These are phyloP conservation scores for Rugalucina vietnamica DNA, from an alignment of 2,888 invertebrate species.

Conservation along the genomic window DNA sequence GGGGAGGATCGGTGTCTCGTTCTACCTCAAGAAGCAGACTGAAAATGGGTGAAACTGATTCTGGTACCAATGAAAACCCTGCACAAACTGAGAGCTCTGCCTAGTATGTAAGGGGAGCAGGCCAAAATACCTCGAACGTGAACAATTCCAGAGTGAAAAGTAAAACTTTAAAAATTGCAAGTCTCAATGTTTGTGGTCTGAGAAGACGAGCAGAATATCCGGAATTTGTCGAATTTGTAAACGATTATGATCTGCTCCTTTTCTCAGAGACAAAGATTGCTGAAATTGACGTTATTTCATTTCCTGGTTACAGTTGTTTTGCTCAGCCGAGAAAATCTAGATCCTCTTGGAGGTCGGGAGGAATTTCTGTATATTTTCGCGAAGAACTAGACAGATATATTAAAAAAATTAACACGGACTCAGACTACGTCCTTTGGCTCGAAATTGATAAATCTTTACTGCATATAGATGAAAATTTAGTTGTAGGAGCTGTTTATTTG, in stretches of 20 bases:
- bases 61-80: too few species aligned
- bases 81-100: background rate
- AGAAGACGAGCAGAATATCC: background rate
- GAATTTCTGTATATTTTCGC: background rate
- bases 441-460: background rate
- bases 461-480: background rate
- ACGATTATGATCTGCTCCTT: background rate
- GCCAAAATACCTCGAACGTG: too few species aligned
- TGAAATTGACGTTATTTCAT: background rate
- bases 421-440: background rate
- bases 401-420: background rate
- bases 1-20: background rate
- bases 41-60: background rate
- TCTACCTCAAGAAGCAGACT: background rate
- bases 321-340: background rate
- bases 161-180: background rate
- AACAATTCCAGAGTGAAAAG: too few species aligned
- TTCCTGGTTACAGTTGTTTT: background rate
- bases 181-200: background rate
- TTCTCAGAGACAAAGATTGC: background rate
- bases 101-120: background rate
- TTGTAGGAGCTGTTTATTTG: background rate
- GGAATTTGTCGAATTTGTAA: background rate
- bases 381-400: background rate
- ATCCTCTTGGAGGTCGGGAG: background rate